These are phyloP conservation scores for Falco naumanni DNA, from an alignment of 2,797 vertebrate species.

Conservation along the genomic window DNA sequence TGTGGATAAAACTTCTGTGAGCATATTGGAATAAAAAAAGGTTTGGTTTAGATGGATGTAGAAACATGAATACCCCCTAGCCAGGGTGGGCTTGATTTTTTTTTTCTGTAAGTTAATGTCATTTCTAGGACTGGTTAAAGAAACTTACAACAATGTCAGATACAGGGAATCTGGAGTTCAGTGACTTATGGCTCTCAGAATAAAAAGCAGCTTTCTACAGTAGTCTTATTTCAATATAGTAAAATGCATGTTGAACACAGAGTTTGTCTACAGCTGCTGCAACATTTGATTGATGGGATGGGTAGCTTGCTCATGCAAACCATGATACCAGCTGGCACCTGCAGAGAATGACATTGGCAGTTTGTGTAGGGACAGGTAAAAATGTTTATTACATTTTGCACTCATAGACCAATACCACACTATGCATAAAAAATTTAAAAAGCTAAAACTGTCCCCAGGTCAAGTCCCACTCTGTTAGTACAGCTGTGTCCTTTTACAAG, in stretches of 20 bases:
- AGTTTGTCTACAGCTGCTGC: background rate
- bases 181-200: background rate
- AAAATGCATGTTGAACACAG: background rate
- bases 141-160: background rate
- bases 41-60: background rate
- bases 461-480: conserved; percentile 8
- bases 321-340: background rate
- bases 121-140: background rate
- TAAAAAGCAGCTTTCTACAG: background rate
- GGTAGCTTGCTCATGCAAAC: background rate
- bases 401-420: background rate
- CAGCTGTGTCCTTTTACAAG: conserved; percentile 44
- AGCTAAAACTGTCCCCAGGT: background rate
- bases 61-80: background rate
- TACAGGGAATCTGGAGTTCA: background rate
- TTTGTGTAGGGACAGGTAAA: background rate
- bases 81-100: background rate
- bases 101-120: background rate
- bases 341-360: background rate
- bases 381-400: background rate
- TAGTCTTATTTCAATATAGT: background rate
- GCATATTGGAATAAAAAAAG: background rate
- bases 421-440: background rate
- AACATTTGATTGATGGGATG: background rate
- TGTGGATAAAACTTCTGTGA: background rate